These are phyloP conservation scores for Dendrolimus punctatus DNA, from an alignment of 1,140 invertebrate genomes.

Conservation along the genomic window DNA sequence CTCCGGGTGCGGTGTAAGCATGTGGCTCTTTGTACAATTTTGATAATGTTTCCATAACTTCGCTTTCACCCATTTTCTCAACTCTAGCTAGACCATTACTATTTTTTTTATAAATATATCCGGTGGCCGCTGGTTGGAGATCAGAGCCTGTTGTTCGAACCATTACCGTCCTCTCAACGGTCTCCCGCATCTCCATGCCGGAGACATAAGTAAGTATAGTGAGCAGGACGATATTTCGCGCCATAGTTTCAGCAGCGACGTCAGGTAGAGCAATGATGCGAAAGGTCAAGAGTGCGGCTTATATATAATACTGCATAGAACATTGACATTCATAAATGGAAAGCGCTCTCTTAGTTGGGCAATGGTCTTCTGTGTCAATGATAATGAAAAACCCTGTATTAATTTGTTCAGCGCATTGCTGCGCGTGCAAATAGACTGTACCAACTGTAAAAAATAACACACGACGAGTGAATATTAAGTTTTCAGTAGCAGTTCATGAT, in stretches of 20 bases:
- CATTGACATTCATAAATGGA: constrained; percentile 62
- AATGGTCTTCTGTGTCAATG: constrained; percentile 65
- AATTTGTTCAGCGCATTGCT: constrained; percentile 49
- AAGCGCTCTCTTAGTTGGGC: constrained; percentile 55
- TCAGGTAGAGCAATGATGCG: constrained; percentile 41
- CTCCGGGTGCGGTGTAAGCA: constrained; percentile 33
- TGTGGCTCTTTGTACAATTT: constrained; percentile 47
- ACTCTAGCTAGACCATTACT: constrained; percentile 59
- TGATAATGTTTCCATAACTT: constrained; percentile 59
- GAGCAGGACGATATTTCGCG: constrained; percentile 30
- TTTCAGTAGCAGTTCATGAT: too few relatives aligned
- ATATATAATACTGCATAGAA: constrained; percentile 53
- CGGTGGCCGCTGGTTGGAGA: constrained; percentile 66
- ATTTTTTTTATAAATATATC: constrained; percentile 71
- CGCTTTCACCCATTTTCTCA: constrained; percentile 61
- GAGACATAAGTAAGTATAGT: constrained; percentile 27
- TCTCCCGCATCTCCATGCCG: constrained; percentile 60
- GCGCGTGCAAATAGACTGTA: constrained; percentile 26
- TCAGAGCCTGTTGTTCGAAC: constrained; percentile 62
- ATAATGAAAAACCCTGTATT: constrained; percentile 62
- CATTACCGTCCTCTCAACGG: constrained; percentile 66
- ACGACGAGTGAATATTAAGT: too few relatives aligned
- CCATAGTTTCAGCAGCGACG: constrained; percentile 36
- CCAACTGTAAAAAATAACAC: constrained; percentile 16
- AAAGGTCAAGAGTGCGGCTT: constrained; percentile 47